Base-by-base conservation (phyloP, 2,888 invertebrate genomes). In the Tubiluchus corallicola region DNA sequence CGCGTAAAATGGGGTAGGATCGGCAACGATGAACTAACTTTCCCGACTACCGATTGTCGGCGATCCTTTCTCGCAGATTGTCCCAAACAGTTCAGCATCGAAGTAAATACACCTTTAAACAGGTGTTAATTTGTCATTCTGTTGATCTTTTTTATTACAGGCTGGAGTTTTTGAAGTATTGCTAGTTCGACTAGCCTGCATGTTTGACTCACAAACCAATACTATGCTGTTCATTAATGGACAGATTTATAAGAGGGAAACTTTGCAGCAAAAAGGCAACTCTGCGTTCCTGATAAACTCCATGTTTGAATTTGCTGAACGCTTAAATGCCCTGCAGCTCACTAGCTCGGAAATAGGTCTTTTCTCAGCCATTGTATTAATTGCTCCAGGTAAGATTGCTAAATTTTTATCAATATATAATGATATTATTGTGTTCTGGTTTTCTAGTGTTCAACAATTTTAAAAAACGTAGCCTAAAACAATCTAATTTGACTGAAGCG, bases 121-220 rank as follows among this genome's bases (percentile, higher is more conserved):
- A n/a, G n/a, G n/a, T n/a, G n/a, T n/a, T n/a, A n/a, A n/a, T n/a
- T n/a, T n/a, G n/a, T n/a, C n/a, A 9, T 9, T 9, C 9, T 9
- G 29, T 9, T 29, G 29, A n/a, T 9, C 42, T 37, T 44, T 40
- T 42, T 42, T 29, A 41, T 53, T 56, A 5, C 52, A 66, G 64
- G 88, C 90, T 53, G 92, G 92, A 47, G 83, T 92, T 41, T 94
- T 94, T 68, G 94, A 94, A 69, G 92, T 92, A 53, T 71, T 94
- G 46, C 79, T 94, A 57, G 88, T 94, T 60, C 79, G 92, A 51
- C 71, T 94, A 54, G 88, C 92, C 57, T 85, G 88, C 70, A 83
- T 94, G 82, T 94, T 92, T 66, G 90, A 92, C 65, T 48, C 62
- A 55, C 52, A 55, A 50, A 83, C 85, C 57, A 82, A 85, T 70